Conservation (phyloP, 1,140 invertebrate species). For the Drosophila hydei region DNA sequence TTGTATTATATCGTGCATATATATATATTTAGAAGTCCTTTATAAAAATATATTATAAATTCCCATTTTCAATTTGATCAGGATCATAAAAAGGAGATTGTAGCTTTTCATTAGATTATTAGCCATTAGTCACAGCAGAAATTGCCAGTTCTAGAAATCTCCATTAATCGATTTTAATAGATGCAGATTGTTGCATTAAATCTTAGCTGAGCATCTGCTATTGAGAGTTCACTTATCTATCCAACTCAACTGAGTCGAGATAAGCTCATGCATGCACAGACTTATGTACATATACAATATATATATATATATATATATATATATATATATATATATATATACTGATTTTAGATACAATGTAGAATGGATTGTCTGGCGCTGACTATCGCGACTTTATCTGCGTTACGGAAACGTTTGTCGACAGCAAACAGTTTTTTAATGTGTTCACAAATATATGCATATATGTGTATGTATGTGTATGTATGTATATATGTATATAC, state of each 20-base stretch:
- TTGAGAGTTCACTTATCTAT: neutral
- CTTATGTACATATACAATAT: neutral
- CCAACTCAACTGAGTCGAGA: neutral
- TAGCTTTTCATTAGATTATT: too few species aligned
- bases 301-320: neutral
- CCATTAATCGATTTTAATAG: slow-evolving; percentile 8
- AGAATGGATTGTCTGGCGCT: slow-evolving; percentile 5
- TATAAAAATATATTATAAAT: too few species aligned
- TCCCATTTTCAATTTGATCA: too few species aligned
- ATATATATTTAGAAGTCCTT: too few species aligned
- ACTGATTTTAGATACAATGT: neutral
- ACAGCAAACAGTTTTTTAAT: slow-evolving; percentile 18
- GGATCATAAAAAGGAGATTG: too few species aligned
- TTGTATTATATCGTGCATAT: too few species aligned
- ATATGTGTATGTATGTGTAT: neutral
- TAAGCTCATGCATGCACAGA: slow-evolving; percentile 4
- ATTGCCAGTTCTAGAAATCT: too few species aligned
- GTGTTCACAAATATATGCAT: neutral
- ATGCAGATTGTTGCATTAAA: neutral
- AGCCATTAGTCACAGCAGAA: too few species aligned
- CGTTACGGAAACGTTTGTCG: slow-evolving; percentile 12
- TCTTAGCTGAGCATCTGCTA: slow-evolving; percentile 1
- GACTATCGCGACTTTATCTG: slow-evolving; percentile 25
- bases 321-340: neutral
- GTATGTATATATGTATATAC: neutral